These are phyloP conservation scores for Streptopelia turtur DNA, from an alignment of 2,797 vertebrate genomes.

Conservation along the genomic window DNA sequence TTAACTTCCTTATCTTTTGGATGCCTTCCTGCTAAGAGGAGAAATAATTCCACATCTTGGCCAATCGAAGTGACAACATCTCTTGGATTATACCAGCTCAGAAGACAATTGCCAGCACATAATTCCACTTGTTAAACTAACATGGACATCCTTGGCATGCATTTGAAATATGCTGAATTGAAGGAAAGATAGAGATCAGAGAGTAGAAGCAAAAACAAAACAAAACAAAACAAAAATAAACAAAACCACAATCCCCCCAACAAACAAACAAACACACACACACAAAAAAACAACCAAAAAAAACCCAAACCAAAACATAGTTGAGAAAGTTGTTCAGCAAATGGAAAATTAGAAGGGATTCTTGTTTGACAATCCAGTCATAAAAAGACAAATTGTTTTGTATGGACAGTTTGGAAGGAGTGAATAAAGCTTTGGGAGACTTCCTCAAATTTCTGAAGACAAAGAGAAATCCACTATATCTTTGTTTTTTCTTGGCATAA, in stretches of 20 bases:
- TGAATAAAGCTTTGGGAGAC: neutral
- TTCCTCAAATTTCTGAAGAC: neutral
- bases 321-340: neutral
- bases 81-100: neutral
- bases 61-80: neutral
- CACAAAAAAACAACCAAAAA: no score
- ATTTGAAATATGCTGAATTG: neutral
- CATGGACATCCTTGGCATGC: neutral
- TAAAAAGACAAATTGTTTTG: neutral
- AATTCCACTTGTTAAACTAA: neutral
- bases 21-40: neutral
- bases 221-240: no score
- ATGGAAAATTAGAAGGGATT: neutral
- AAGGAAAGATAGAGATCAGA: neutral
- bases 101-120: neutral
- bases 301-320: no score
- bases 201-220: neutral
- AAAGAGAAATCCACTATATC: neutral
- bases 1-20: conserved; percentile 1
- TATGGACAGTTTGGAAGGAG: neutral
- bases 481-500: conserved; percentile 15
- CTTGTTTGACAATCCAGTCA: neutral
- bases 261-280: no score
- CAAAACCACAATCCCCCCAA: no score
- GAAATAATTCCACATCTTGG: neutral